phyloP scores from a whole-genome alignment of 2,797 vertebrate genomes.

The Linurgus olivaceus region DNA sequence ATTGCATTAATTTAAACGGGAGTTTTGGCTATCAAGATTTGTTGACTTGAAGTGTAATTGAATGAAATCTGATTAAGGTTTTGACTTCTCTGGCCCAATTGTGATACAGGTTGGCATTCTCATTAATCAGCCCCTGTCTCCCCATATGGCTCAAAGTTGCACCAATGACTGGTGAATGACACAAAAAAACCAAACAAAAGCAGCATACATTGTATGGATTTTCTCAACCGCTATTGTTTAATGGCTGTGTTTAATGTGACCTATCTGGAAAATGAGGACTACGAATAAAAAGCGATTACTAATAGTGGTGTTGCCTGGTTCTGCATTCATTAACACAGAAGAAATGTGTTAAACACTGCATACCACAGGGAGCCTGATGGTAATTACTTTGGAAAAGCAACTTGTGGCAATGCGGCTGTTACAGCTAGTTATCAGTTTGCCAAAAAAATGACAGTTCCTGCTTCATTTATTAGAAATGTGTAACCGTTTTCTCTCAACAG shows the following conservation, averaged over 20 bases:
- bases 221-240: constrained; percentile 92
- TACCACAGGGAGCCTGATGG: constrained; percentile 46
- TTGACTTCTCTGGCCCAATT: constrained; percentile 76
- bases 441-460: constrained; percentile 54
- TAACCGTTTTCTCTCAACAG: constrained; percentile 51
- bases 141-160: constrained; percentile 81
- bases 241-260: constrained; percentile 95
- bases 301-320: constrained; percentile 80
- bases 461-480: constrained; percentile 62
- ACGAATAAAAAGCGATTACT: constrained; percentile 87
- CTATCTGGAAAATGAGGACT: constrained; percentile 89
- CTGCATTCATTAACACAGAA: constrained; percentile 81
- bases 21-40: constrained; percentile 84
- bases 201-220: constrained; percentile 89
- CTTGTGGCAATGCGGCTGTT: constrained; percentile 56
- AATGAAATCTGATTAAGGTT: constrained; percentile 76
- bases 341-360: constrained; percentile 62
- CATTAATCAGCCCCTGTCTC: constrained; percentile 78
- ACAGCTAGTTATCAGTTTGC: constrained; percentile 62
- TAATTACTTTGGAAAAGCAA: constrained; percentile 74
- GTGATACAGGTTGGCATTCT: constrained; percentile 77
- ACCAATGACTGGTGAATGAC: constrained; percentile 81
- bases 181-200: constrained; percentile 74
- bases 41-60: constrained; percentile 78
- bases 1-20: constrained; percentile 80